Evolutionary conservation across 2,888 invertebrate genomes (phyloP).

Genomic region (Epinotia ramella): DNA sequence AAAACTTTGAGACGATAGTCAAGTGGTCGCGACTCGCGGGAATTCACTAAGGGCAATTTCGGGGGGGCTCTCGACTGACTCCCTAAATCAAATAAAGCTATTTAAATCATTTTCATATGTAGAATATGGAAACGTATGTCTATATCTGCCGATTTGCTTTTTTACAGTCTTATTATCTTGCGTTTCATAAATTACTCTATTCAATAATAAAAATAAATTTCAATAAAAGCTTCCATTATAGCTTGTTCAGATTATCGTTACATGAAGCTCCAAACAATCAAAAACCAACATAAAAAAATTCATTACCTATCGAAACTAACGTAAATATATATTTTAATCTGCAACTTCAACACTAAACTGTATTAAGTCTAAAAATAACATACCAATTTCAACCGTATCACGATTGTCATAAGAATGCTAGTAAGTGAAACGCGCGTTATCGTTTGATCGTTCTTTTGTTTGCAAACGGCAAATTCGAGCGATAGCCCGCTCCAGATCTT

Average conservation of each 20-base stretch:
- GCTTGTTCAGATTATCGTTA: too few relatives aligned
- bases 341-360: not conserved
- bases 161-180: too few relatives aligned
- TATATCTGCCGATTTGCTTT: too few relatives aligned
- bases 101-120: too few relatives aligned
- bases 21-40: too few relatives aligned
- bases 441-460: not conserved
- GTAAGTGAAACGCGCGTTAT: not conserved
- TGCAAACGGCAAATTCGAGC: constrained; percentile 3
- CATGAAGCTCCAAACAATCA: constrained; percentile 15
- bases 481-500: not conserved
- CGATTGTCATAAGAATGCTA: not conserved
- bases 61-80: too few relatives aligned
- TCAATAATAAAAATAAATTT: too few relatives aligned
- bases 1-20: too few relatives aligned
- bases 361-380: not conserved
- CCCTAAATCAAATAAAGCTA: too few relatives aligned
- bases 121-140: too few relatives aligned
- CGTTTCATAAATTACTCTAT: too few relatives aligned
- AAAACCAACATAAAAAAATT: constrained; percentile 15
- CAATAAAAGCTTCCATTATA: not conserved
- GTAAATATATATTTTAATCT: not conserved
- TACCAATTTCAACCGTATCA: not conserved
- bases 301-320: constrained; percentile 12
- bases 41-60: too few relatives aligned